These are phyloP conservation scores for Caerostris extrusa DNA, from an alignment of 1,140 invertebrate genomes.

Conservation along the genomic window DNA sequence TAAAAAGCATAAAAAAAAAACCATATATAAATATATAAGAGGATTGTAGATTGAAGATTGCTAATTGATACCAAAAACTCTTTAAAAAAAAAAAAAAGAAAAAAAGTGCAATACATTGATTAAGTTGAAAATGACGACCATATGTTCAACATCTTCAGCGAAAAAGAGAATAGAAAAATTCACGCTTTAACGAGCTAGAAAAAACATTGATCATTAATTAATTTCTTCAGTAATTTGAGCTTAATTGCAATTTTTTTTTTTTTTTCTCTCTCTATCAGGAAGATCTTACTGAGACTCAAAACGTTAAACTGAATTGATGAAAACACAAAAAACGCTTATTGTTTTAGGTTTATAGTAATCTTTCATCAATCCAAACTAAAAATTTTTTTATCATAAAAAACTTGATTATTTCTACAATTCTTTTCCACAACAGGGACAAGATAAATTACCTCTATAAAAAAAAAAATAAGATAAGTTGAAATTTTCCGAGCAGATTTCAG, in stretches of 20 bases:
- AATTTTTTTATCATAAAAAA: not conserved
- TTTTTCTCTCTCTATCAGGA: not conserved
- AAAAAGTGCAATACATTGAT: not conserved
- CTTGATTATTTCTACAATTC: not conserved
- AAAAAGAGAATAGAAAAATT: not conserved
- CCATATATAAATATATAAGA: not conserved
- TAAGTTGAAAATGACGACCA: not conserved
- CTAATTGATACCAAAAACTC: not conserved
- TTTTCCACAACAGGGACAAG: not conserved
- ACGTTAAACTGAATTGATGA: not conserved
- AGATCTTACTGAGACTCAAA: not conserved
- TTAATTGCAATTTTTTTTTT: not conserved
- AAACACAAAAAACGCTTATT: conserved; percentile 1
- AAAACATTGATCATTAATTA: conserved; percentile 43
- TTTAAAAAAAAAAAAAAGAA: too few species aligned
- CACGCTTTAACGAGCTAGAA: conserved; percentile 11
- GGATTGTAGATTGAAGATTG: not conserved
- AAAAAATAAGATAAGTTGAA: too few species aligned
- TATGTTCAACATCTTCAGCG: not conserved
- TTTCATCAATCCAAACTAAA: not conserved
- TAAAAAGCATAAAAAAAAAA: not conserved
- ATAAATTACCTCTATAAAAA: too few species aligned
- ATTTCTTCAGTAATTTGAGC: conserved; percentile 1
- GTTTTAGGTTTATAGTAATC: conserved; percentile 3
- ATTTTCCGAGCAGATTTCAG: too few species aligned